Conservation (phyloP, 2,888 invertebrate species). For the Zhuqinia jingwanae region DNA sequence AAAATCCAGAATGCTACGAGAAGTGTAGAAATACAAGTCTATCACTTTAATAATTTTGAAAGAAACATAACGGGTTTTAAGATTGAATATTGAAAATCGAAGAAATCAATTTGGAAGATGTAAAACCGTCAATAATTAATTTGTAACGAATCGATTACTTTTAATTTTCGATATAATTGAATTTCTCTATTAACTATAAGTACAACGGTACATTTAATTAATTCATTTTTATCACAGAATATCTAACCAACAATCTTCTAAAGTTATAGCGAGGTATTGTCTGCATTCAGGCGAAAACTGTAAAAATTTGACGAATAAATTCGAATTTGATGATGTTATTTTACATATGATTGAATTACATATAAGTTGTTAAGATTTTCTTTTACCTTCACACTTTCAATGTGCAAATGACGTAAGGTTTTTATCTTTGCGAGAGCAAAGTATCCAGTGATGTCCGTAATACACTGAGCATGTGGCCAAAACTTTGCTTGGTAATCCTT, state of each 20-base stretch:
- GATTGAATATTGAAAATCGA: too few species aligned
- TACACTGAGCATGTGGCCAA: constrained; percentile 74
- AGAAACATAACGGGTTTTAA: too few species aligned
- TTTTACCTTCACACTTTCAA: constrained; percentile 73
- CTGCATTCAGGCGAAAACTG: constrained; percentile 74
- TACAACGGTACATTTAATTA: not conserved
- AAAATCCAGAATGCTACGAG: too few species aligned
- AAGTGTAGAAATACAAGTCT: too few species aligned
- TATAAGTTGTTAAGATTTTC: not conserved
- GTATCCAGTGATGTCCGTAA: constrained; percentile 71
- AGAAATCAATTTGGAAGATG: too few species aligned
- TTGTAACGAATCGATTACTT: too few species aligned
- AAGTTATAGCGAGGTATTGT: constrained; percentile 60
- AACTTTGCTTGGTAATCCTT: constrained; percentile 76
- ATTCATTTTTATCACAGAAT: constrained; percentile 67
- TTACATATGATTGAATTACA: not conserved
- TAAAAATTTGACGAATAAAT: constrained; percentile 8
- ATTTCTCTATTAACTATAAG: too few species aligned
- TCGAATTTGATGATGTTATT: not conserved
- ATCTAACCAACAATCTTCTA: constrained; percentile 76
- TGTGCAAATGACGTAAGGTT: constrained; percentile 65
- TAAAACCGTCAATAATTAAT: too few species aligned
- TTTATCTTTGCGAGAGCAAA: constrained; percentile 71
- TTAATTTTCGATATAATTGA: too few species aligned
- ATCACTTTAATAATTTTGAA: too few species aligned